These are phyloP conservation scores for Pangasius larnaudii DNA, from an alignment of 2,797 vertebrate species.

Conservation along the genomic window DNA sequence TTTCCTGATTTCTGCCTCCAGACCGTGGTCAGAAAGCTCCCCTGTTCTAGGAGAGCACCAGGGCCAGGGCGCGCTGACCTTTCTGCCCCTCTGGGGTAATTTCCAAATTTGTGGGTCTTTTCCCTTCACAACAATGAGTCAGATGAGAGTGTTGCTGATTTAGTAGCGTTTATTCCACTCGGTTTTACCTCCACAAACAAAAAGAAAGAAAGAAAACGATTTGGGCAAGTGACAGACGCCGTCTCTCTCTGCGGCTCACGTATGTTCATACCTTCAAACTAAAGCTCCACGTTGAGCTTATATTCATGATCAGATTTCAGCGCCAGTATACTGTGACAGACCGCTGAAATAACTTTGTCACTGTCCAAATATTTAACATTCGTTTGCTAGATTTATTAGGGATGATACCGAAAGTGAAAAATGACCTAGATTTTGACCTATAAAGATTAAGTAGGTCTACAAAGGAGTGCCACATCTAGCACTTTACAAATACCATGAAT, in stretches of 20 bases:
- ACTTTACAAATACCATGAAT: background rate
- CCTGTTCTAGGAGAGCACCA: background rate
- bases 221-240: background rate
- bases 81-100: background rate
- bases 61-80: background rate
- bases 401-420: background rate
- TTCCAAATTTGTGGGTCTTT: background rate
- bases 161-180: background rate
- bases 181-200: background rate
- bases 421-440: background rate
- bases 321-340: background rate
- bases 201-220: background rate
- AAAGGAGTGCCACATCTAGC: background rate
- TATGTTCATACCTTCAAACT: background rate
- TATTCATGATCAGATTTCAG: background rate
- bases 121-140: background rate
- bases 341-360: background rate
- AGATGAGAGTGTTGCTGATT: background rate
- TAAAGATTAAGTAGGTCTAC: background rate
- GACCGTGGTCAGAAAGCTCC: background rate
- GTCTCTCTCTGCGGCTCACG: background rate
- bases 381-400: background rate
- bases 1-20: background rate
- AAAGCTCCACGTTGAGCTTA: background rate
- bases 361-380: background rate